A percentile compares a stretch with the other conserved stretches of the same genome.
These are phyloP conservation scores for Agrotis puta DNA, from an alignment of 2,888 invertebrate genomes.

Conservation along the genomic window DNA sequence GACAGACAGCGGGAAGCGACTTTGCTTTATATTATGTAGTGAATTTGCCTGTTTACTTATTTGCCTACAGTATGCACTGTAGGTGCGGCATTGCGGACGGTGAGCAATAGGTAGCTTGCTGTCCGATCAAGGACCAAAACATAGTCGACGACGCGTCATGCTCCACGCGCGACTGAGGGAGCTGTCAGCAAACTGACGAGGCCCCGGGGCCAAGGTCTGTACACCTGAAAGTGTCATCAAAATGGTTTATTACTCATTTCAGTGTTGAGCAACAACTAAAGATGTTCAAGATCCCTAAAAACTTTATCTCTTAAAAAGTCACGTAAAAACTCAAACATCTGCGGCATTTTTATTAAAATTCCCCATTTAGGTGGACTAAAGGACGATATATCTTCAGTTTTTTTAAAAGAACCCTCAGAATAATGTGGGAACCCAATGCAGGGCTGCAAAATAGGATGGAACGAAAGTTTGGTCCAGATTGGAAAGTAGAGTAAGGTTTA, in stretches of 20 bases:
- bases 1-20: too few relatives aligned
- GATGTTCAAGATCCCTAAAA: constrained; percentile 24
- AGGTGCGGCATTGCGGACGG: too few relatives aligned
- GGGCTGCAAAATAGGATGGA: constrained; percentile 27
- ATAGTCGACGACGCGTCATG: too few relatives aligned
- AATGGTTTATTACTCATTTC: constrained; percentile 26
- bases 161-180: too few relatives aligned
- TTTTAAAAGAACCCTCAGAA: constrained; percentile 14
- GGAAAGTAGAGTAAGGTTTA: background rate
- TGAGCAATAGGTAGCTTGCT: too few relatives aligned
- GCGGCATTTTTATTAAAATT: constrained; percentile 47
- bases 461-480: background rate
- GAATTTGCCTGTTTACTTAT: too few relatives aligned
- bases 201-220: too few relatives aligned
- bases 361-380: constrained; percentile 6
- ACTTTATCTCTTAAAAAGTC: constrained; percentile 29
- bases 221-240: constrained; percentile 27
- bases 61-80: too few relatives aligned
- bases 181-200: too few relatives aligned
- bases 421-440: constrained; percentile 43
- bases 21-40: too few relatives aligned
- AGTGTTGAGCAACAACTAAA: constrained; percentile 19
- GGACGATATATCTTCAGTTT: constrained; percentile 36
- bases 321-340: constrained; percentile 23
- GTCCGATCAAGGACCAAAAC: too few relatives aligned